phyloP scores from a whole-genome alignment of 1,140 invertebrate species.

The Tetranychus cinnabarinus region DNA sequence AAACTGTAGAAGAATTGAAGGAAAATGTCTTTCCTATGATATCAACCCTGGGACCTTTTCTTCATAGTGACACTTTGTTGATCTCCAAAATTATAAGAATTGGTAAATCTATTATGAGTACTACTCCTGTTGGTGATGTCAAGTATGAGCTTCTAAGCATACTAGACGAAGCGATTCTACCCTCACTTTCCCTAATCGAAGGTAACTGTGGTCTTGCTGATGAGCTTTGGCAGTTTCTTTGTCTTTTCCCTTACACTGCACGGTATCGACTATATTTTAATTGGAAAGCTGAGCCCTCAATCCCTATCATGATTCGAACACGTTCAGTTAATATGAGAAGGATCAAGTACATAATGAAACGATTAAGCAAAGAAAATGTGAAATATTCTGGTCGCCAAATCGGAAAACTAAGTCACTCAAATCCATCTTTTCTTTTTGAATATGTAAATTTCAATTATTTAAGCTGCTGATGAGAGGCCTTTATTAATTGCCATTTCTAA shows the following conservation, averaged over 20 bases:
- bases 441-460: conserved; percentile 37
- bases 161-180: conserved; percentile 62
- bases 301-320: conserved; percentile 54
- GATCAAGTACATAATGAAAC: conserved; percentile 88
- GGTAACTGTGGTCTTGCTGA: conserved; percentile 86
- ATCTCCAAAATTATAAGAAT: conserved; percentile 32
- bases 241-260: conserved; percentile 72
- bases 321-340: conserved; percentile 64
- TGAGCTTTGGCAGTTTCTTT: conserved; percentile 77
- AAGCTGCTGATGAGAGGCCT: neutral
- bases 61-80: conserved; percentile 61
- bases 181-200: conserved; percentile 67
- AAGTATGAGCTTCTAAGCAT: conserved; percentile 59
- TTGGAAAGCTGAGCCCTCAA: conserved; percentile 34
- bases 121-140: conserved; percentile 18
- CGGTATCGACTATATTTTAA: conserved; percentile 42
- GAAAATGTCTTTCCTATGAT: conserved; percentile 65
- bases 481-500: too few species aligned
- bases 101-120: conserved; percentile 47
- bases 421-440: conserved; percentile 82
- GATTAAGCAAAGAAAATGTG: conserved; percentile 93
- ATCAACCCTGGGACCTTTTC: conserved; percentile 55
- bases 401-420: conserved; percentile 86
- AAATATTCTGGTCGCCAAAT: conserved; percentile 84
- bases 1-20: conserved; percentile 42